Conservation (phyloP, 1,140 invertebrate species). For the Lepidurus couesii region DNA sequence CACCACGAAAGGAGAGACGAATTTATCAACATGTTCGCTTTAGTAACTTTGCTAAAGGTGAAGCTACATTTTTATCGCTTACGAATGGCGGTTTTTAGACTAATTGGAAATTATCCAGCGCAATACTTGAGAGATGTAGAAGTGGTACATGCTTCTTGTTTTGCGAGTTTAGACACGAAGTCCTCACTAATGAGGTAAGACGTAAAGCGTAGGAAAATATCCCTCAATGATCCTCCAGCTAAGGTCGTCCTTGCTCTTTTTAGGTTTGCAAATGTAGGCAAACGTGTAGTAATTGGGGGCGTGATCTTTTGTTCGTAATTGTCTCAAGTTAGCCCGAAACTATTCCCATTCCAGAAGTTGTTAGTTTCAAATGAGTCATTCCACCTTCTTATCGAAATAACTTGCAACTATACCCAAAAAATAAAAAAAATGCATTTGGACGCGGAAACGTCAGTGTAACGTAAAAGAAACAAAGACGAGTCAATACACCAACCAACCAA, state of each 20-base stretch:
- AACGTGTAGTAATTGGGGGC: neutral
- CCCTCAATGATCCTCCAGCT: neutral
- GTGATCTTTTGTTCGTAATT: neutral
- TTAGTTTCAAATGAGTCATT: too few species aligned
- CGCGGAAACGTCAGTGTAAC: too few species aligned
- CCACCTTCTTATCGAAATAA: too few species aligned
- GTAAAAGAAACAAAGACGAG: too few species aligned
- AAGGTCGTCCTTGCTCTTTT: neutral
- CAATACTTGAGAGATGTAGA: neutral
- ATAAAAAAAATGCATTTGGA: too few species aligned
- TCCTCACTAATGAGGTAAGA: neutral
- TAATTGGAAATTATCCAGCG: neutral
- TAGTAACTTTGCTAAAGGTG: neutral
- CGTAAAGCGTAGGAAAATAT: neutral
- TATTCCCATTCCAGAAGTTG: too few species aligned
- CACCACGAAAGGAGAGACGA: neutral
- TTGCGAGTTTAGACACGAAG: neutral
- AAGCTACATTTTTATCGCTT: neutral
- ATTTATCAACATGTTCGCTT: neutral
- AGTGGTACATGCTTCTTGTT: neutral
- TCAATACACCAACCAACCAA: too few species aligned
- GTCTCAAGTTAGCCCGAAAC: too few species aligned
- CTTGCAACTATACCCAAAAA: too few species aligned
- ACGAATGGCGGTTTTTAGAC: neutral
- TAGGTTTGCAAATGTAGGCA: neutral